These are phyloP conservation scores for Natator depressus DNA, from an alignment of 2,113 vertebrate genomes.

Conservation along the genomic window DNA sequence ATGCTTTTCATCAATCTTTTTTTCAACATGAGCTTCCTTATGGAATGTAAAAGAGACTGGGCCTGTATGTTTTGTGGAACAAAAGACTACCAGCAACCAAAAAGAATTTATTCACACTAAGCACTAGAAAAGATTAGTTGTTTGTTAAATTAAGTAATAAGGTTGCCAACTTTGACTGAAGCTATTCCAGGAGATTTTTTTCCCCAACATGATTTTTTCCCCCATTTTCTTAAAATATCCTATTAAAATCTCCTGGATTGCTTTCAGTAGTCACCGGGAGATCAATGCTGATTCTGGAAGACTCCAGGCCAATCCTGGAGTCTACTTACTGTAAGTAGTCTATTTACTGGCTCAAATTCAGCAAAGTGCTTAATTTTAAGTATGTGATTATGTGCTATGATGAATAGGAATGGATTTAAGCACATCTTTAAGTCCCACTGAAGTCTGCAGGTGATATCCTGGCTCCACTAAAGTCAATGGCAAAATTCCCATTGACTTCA, in stretches of 20 bases:
- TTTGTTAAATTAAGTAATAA: not conserved
- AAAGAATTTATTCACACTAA: not conserved
- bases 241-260: too few relatives aligned
- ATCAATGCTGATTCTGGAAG: too few relatives aligned
- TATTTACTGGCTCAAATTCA: not conserved
- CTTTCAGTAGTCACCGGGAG: too few relatives aligned
- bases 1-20: not conserved
- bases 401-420: not conserved
- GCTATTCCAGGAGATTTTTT: too few relatives aligned
- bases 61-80: not conserved
- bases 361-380: not conserved
- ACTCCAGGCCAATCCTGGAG: too few relatives aligned
- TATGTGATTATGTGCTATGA: not conserved
- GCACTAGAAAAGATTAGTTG: rapidly evolving
- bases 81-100: not conserved
- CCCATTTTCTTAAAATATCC: too few relatives aligned
- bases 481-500: not conserved
- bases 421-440: not conserved
- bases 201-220: too few relatives aligned
- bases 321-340: too few relatives aligned
- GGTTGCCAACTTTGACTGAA: too few relatives aligned
- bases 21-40: not conserved
- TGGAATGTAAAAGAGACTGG: not conserved
- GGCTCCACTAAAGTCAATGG: not conserved
- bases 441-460: not conserved